Conservation (phyloP, 2,888 invertebrate genomes). For the Belgica antarctica region DNA sequence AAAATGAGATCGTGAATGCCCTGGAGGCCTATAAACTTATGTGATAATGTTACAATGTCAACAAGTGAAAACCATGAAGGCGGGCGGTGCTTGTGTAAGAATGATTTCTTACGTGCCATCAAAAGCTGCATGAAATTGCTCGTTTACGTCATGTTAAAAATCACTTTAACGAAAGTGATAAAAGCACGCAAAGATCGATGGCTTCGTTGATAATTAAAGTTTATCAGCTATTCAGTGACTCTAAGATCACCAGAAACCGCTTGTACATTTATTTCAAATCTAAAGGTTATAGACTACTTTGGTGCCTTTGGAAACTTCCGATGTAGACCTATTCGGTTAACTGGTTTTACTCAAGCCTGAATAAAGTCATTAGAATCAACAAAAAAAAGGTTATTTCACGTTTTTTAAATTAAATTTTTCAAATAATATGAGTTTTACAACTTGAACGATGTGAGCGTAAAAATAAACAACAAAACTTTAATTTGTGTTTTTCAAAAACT, state of each 20-base stretch:
- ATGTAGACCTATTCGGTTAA: too few relatives aligned
- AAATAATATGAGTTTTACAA: too few relatives aligned
- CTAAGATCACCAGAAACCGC: background rate
- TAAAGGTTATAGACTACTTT: too few relatives aligned
- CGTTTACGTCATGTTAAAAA: background rate
- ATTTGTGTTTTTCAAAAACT: too few relatives aligned
- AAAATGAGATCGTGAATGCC: background rate
- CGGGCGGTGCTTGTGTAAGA: background rate
- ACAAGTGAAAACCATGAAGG: background rate
- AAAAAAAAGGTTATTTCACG: too few relatives aligned
- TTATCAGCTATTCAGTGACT: background rate
- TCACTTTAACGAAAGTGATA: background rate
- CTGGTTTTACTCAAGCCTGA: too few relatives aligned
- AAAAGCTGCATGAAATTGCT: background rate
- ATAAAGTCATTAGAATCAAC: too few relatives aligned
- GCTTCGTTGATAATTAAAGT: background rate
- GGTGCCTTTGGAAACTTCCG: too few relatives aligned
- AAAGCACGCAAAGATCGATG: background rate
- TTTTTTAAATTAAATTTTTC: too few relatives aligned
- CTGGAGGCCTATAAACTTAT: background rate
- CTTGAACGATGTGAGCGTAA: too few relatives aligned
- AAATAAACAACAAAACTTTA: too few relatives aligned
- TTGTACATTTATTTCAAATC: background rate
- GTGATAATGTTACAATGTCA: background rate
- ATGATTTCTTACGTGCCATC: background rate